Evolutionary conservation across 2,888 invertebrate genomes (phyloP), one percentile per base, ranked within the genome.

Genomic region (Andrena flavipes): DNA sequence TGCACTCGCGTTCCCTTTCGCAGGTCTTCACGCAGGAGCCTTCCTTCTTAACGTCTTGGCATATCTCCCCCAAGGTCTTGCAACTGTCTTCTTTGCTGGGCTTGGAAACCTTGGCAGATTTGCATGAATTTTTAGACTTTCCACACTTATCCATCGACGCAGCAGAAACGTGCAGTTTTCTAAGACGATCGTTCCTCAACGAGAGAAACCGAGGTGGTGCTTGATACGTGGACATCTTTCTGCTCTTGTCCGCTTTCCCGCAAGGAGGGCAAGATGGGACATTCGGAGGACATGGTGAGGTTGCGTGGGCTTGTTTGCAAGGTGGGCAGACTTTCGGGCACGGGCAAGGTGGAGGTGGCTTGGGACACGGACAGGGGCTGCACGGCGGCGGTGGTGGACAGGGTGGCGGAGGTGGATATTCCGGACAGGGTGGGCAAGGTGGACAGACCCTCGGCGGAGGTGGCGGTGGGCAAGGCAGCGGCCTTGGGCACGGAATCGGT

Each of bases 371-470:
- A 1, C 77, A 78, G 5, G 82, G 80, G 20, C 76, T 70, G 6
- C 76, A 83, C 0, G 85, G 76, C 1, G 79, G 76, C 16, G 87
- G 87, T 0, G 76, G 76, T n/a, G 86, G 81, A 13, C 76, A 79
- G 0, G 86, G 75, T 29, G 73, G 48, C 0, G 80, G 80, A 20
- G 48, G 13, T 0, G 79, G 79, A 20, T 59, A 75, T 13, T 67
- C 64, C 0, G 79, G n/a, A 7, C 79, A 80, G 2, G 83, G 77
- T 5, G 83, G 76, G 29, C 83, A 80, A 0, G 83, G 83, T 0
- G 83, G 80, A 26, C 75, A 68, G n/a, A 73, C n/a, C 2, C 35
- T 49, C 0, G 69, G 67, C 0, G 54, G 10, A 1, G 69, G 70
- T 0, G 63, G 71, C 2, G 60, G 68, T 0, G 76, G 80, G 5